Evolutionary conservation across 2,888 invertebrate species (phyloP), one percentile per base, ranked within the genome.

Genomic region (Parapristionchus giblindavisi): DNA sequence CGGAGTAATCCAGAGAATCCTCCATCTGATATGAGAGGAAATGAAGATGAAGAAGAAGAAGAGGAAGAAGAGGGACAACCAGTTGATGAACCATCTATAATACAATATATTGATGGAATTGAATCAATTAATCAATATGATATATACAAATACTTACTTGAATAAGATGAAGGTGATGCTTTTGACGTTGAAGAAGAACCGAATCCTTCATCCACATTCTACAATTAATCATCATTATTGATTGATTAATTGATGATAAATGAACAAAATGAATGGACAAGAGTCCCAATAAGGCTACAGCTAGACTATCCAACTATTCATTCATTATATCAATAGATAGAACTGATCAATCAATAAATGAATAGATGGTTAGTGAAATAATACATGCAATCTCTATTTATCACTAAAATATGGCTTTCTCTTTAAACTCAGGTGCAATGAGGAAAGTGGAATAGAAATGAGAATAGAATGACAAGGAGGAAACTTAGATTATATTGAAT

Each of bases 191-290:
- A 27, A 24, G 66, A 17, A 29, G 66, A 66, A 6, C 27, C 40
- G 32, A 66, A 66, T 21, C 66, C 66, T 51, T 66, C 66, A 51
- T 66, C 66, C 27, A 36, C 38, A 21, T 51, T 66, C 66, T 66
- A 36, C 0, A 66, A 66, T 66, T 11, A 27, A 1, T 29, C 17
- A 17, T 21, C 3, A 38, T 61, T 3, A 65, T 65, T 32, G 48
- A 65, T 65, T 38, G 51, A 66, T 29, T 65, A 34, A 36, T 29
- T 17, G 29, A 14, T 66, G 51, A 32, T 36, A 51, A 48, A 66
- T 34, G 32, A 36, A 29, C 51, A 29, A 65, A 51, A 34, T 24
- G 51, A 66, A 51, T 66, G 51, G 32, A 36, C 34, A n/a, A 66
- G 29, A 5, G 8, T 43, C 17, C 43, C 43, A 43, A 8, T 43